These are phyloP conservation scores for Arenicola marina DNA, from an alignment of 2,888 invertebrate genomes.

Conservation along the genomic window DNA sequence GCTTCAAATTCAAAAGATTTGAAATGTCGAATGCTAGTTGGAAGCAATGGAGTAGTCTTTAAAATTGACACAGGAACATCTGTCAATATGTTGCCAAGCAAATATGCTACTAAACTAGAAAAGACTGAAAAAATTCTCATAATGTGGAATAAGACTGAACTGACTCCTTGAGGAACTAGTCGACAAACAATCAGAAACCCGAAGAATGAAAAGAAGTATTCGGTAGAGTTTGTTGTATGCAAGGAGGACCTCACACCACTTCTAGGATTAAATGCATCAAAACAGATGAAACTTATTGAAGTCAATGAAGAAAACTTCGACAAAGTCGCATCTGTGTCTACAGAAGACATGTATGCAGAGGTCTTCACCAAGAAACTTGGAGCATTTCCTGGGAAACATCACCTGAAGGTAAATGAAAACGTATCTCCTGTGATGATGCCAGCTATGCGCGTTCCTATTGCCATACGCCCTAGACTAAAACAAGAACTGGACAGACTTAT, in stretches of 20 bases:
- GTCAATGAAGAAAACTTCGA: constrained; percentile 17
- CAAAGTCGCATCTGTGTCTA: neutral
- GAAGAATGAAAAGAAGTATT: constrained; percentile 13
- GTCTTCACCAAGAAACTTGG: constrained; percentile 8
- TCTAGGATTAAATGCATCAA: constrained; percentile 2
- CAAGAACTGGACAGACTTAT: constrained; percentile 24
- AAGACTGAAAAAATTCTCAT: constrained; percentile 19
- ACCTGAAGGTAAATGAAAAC: neutral
- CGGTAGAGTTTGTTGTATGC: constrained; percentile 17
- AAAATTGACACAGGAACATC: constrained; percentile 22
- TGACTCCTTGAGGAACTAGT: no score
- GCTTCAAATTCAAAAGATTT: neutral
- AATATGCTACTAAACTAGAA: neutral
- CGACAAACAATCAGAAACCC: no score
- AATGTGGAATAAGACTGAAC: no score
- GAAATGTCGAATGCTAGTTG: constrained; percentile 6
- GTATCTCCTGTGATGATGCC: constrained; percentile 17
- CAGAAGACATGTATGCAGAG: constrained; percentile 4
- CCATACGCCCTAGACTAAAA: constrained; percentile 16
- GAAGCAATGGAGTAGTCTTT: constrained; percentile 3
- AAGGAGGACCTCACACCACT: constrained; percentile 15
- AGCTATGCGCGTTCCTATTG: constrained; percentile 2
- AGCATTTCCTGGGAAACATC: neutral
- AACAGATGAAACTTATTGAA: constrained; percentile 15
- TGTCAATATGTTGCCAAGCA: constrained; percentile 12